Percentiles rank a stretch among this genome's conserved stretches.
Conservation (phyloP, 2,888 invertebrate species). For the Phrixothrix hirtus region DNA sequence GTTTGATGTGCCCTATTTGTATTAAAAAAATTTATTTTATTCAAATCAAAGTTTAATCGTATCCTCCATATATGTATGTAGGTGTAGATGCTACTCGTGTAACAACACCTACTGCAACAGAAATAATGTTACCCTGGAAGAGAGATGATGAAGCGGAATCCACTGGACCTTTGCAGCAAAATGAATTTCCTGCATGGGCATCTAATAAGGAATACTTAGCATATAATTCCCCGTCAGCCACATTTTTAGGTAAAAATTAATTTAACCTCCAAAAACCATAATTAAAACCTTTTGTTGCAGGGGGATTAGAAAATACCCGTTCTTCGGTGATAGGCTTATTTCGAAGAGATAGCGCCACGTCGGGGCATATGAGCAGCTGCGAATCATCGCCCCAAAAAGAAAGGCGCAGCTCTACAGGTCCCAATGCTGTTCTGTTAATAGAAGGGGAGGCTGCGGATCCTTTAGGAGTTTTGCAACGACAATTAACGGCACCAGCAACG, state of each 20-base stretch:
- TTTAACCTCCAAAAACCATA: no score
- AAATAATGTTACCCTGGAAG: slow-evolving; percentile 92
- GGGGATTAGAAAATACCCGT: slow-evolving; percentile 86
- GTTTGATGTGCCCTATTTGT: no score
- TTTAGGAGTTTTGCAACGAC: slow-evolving; percentile 47
- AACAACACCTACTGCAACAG: slow-evolving; percentile 85
- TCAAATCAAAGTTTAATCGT: no score
- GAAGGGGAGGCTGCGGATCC: slow-evolving; percentile 60
- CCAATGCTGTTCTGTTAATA: slow-evolving; percentile 62
- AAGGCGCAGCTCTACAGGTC: slow-evolving; percentile 46
- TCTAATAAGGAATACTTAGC: slow-evolving; percentile 92
- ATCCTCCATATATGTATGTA: no score
- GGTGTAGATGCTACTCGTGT: slow-evolving; percentile 73
- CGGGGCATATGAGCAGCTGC: slow-evolving; percentile 58
- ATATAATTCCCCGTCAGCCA: slow-evolving; percentile 89
- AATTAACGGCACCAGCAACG: slow-evolving; percentile 52
- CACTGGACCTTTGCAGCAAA: slow-evolving; percentile 65
- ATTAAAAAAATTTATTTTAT: no score
- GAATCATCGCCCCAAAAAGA: slow-evolving; percentile 55
- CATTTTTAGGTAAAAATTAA: slow-evolving; percentile 81
- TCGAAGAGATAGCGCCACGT: slow-evolving; percentile 79
- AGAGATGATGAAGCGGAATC: slow-evolving; percentile 75
- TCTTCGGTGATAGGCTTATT: slow-evolving; percentile 90
- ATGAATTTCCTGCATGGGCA: slow-evolving; percentile 94
- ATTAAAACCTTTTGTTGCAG: no score